These are phyloP conservation scores for Bimastos eiseni DNA, from an alignment of 2,888 invertebrate species.

Conservation along the genomic window DNA sequence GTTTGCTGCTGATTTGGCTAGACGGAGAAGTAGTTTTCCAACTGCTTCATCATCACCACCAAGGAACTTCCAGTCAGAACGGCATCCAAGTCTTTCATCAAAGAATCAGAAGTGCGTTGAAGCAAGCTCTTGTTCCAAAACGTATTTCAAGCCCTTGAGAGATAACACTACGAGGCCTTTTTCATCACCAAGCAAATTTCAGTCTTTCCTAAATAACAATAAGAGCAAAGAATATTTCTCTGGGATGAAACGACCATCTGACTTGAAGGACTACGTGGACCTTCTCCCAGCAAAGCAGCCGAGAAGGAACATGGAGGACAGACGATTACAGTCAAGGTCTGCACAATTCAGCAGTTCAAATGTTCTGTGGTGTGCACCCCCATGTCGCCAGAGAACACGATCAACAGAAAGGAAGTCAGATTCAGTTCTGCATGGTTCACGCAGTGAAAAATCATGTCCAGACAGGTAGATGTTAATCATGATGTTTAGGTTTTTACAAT, in stretches of 20 bases:
- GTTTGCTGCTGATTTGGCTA: background rate
- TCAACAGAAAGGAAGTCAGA: background rate
- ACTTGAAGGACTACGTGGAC: background rate
- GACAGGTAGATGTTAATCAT: background rate
- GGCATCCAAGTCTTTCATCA: background rate
- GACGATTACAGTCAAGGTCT: slow-evolving; percentile 15
- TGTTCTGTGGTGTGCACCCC: background rate
- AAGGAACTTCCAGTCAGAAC: background rate
- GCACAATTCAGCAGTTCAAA: background rate
- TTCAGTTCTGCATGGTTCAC: background rate
- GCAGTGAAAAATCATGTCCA: background rate
- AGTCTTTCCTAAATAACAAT: background rate
- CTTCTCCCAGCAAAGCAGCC: background rate
- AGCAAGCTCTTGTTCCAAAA: background rate
- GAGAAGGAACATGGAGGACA: background rate
- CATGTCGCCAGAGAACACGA: slow-evolving; percentile 16
- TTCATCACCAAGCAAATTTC: background rate
- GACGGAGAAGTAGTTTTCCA: background rate
- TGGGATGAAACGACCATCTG: background rate
- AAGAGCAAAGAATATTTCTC: background rate
- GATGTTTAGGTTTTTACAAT: background rate
- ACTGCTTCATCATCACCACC: background rate
- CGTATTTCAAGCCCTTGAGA: background rate
- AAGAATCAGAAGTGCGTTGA: background rate
- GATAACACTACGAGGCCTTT: background rate